Evolutionary conservation across 2,113 vertebrate genomes (phyloP), one percentile per base, ranked within the genome.

Genomic region (Andinoacara biseriatus): DNA sequence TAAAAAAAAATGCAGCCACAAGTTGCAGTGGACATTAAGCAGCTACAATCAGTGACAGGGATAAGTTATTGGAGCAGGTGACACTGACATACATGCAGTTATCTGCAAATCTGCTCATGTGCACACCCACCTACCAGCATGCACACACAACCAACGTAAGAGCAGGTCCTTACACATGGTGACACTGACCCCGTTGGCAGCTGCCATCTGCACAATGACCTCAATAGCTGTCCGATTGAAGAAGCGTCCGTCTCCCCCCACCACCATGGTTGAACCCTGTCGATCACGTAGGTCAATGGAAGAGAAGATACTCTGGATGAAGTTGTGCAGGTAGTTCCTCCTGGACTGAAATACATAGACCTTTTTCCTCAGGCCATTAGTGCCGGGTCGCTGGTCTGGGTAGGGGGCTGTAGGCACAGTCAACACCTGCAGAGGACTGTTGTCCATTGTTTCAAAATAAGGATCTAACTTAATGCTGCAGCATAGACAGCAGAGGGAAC

Each of bases 171-270:
- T 76, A 81, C 74, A 81, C 87, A 87, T 3, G 29, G 59, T 75
- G 91, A 95, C 96, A 98, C 98, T 96, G 93, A 99, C 98, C 98
- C 98, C 98, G 0, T 99, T 99, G 93, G 98, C 98, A 49, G 98
- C 98, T 65, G 98, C 97, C 97, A 99, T 99, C 95, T 98, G 98
- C 89, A 97, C 97, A 92, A 99, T 96, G 85, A 97, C 95, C 94
- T 96, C 96, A 90, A 97, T 96, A 83, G 97, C 97, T 10, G 94
- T 92, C 75, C 92, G 97, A 95, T 98, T 99, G 91, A 98, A 97
- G 94, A 97, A 99, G 85, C 98, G 96, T 72, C 98, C 98, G 82
- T 99, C 98, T 84, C 98, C 98, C 91, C 98, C 98, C 58, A 99
- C 96, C 83, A 99, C 97, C 94, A 99, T 69, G 31, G 97, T 97